Percentiles rank a stretch among this genome's conserved stretches.
Evolutionary conservation across 1,140 invertebrate species (phyloP).

Genomic region (Ceratina australensis): DNA sequence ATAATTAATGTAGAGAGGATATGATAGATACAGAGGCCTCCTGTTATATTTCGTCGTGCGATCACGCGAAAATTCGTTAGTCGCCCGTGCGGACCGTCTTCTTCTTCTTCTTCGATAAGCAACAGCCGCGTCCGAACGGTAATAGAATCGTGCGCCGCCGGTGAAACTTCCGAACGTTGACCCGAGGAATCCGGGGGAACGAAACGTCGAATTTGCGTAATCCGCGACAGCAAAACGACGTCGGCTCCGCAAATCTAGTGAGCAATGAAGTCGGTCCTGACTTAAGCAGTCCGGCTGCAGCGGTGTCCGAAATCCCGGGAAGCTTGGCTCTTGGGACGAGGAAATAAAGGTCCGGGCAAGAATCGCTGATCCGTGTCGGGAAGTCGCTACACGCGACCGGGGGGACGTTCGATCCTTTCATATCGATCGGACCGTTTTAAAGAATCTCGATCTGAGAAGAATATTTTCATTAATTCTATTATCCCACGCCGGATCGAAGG

Average conservation of each 20-base stretch:
- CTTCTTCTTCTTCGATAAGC: too few relatives aligned
- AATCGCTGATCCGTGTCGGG: neutral
- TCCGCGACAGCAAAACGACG: conserved; percentile 35
- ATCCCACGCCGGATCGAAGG: too few relatives aligned
- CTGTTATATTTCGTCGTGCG: neutral
- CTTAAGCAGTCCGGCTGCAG: conserved; percentile 15
- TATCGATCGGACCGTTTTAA: too few relatives aligned
- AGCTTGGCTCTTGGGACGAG: neutral
- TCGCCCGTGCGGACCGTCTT: neutral
- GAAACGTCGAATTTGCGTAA: conserved; percentile 43
- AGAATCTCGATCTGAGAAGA: conserved; percentile 4
- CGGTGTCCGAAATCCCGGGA: conserved; percentile 4
- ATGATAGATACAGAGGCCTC: too few relatives aligned
- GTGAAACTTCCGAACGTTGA: neutral
- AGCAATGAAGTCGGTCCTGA: conserved; percentile 33
- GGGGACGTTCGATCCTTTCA: neutral
- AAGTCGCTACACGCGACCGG: neutral
- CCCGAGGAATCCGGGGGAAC: neutral
- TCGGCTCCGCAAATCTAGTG: conserved; percentile 38
- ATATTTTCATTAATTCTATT: neutral
- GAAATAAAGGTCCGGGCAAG: neutral
- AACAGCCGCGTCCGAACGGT: too few relatives aligned
- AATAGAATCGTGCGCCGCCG: neutral
- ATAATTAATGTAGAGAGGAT: neutral
- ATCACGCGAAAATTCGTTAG: conserved; percentile 1